These are phyloP conservation scores for Apamea epomidion DNA, from an alignment of 2,888 invertebrate genomes.

Conservation along the genomic window DNA sequence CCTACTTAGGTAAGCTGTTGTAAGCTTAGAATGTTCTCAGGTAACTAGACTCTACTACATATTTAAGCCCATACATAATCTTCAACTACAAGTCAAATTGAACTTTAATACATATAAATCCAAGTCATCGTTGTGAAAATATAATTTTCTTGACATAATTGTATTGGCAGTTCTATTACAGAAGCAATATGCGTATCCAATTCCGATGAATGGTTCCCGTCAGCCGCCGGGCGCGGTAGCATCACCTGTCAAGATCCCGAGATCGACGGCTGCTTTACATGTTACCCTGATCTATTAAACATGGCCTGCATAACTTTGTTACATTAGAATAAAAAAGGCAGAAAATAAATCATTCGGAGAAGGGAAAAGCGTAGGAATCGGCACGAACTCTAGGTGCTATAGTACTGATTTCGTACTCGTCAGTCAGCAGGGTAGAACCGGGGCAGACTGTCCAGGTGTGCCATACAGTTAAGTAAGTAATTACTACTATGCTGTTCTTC, in stretches of 20 bases:
- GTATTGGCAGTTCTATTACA: constrained; percentile 47
- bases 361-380: background rate
- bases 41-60: background rate
- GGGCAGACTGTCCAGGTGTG: background rate
- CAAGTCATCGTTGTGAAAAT: background rate
- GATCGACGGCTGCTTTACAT: constrained; percentile 63
- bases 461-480: background rate
- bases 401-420: background rate
- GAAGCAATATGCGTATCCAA: constrained; percentile 51
- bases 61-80: background rate
- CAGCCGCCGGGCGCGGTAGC: constrained; percentile 23
- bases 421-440: background rate
- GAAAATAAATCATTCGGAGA: constrained; percentile 17
- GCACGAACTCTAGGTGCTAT: background rate
- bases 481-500: too few relatives aligned
- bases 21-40: background rate
- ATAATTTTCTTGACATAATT: constrained; percentile 34
- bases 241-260: constrained; percentile 60
- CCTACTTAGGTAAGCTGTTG: background rate
- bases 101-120: background rate
- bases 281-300: constrained; percentile 46
- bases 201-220: constrained; percentile 48
- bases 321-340: constrained; percentile 8
- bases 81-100: background rate
- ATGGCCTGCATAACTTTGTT: constrained; percentile 28